Conservation (phyloP, 2,888 invertebrate genomes). For the Ctenicera cuprea region DNA sequence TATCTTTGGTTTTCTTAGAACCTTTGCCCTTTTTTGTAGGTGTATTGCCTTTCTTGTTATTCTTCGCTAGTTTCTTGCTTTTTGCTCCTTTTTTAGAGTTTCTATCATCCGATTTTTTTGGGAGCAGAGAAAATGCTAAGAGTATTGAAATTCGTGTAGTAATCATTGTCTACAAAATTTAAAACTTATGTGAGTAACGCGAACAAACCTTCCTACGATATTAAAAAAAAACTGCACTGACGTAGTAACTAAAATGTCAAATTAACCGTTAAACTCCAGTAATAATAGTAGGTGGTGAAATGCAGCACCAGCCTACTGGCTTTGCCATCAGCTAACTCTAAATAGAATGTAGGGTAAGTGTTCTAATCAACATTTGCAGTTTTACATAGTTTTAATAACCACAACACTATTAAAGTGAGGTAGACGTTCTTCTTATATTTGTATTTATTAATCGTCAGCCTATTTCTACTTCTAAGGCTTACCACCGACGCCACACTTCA, state of each 20-base stretch:
- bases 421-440: too few species aligned
- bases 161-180: constrained; percentile 43
- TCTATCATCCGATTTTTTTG: constrained; percentile 5
- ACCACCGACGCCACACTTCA: too few species aligned
- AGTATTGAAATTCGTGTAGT: constrained; percentile 49
- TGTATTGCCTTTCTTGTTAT: constrained; percentile 33
- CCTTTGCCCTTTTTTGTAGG: constrained; percentile 25
- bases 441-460: too few species aligned
- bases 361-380: too few species aligned
- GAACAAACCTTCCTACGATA: not conserved
- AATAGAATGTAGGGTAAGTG: too few species aligned
- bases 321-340: too few species aligned
- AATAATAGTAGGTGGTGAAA: too few species aligned
- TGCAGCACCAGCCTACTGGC: too few species aligned
- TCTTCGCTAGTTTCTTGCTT: constrained; percentile 27
- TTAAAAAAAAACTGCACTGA: too few species aligned
- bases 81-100: constrained; percentile 38
- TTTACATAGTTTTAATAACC: too few species aligned
- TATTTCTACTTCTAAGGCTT: too few species aligned
- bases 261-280: not conserved
- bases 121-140: constrained; percentile 45
- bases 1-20: constrained; percentile 17
- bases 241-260: not conserved
- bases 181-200: not conserved
- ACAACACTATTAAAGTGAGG: too few species aligned